Evolutionary conservation across 2,888 invertebrate genomes (phyloP).

Genomic region (Sinhomidia bicolor): DNA sequence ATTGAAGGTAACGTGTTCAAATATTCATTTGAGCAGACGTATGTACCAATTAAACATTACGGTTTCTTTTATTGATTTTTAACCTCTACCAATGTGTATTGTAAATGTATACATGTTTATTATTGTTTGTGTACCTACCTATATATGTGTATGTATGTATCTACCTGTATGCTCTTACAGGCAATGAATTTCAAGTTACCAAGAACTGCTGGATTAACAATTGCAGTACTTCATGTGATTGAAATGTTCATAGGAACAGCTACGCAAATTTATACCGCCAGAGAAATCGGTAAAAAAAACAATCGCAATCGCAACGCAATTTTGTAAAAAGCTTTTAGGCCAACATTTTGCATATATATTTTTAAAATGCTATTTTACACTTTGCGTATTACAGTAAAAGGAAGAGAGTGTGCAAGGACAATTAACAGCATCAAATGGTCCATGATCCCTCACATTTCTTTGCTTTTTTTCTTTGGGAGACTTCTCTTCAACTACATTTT

Average conservation of each 20-base stretch:
- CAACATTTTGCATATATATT: neutral
- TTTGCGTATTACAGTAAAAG: conserved; percentile 59
- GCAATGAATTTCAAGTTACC: conserved; percentile 74
- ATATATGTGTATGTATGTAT: no score
- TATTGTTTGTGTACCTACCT: no score
- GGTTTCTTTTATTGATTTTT: no score
- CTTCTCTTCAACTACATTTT: conserved; percentile 70
- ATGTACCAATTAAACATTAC: no score
- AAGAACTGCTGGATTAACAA: conserved; percentile 59
- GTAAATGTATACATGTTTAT: no score
- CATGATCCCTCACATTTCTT: conserved; percentile 74
- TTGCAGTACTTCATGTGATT: conserved; percentile 72
- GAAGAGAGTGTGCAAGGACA: conserved; percentile 73
- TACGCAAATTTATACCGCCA: conserved; percentile 72
- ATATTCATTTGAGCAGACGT: no score
- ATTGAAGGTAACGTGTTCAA: conserved; percentile 71
- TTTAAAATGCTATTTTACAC: neutral
- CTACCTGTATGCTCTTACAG: conserved; percentile 31
- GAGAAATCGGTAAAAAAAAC: conserved; percentile 70
- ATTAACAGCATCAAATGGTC: conserved; percentile 74
- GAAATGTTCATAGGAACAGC: conserved; percentile 75
- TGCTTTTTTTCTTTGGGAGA: conserved; percentile 72
- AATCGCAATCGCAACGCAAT: no score
- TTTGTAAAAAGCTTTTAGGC: no score
- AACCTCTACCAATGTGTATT: no score